Evolutionary conservation across 2,113 vertebrate species (phyloP), one percentile per base, ranked within the genome.

Genomic region (Ondatra zibethicus): DNA sequence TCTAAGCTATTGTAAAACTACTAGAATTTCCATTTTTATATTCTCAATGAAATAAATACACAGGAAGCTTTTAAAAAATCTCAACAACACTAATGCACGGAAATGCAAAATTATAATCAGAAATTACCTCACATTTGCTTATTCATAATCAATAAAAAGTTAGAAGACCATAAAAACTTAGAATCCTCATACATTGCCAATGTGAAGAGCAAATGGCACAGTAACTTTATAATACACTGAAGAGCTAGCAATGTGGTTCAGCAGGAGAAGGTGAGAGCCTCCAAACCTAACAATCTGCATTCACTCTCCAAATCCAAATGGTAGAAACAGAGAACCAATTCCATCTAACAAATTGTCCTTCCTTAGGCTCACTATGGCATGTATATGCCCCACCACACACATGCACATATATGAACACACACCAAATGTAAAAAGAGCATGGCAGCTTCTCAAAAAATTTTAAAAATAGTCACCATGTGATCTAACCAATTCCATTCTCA

Each of bases 11-110:
- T 0, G 91, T 31, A 29, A 93, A 96, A 92, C 93, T 89, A 68
- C 5, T n/a, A 88, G 84, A 17, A 94, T 73, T 47, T 96, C 65
- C n/a, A 93, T 75, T 82, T 88, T 92, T 55, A 93, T 33, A 95
- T 75, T 89, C 55, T 65, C 78, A 95, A 82, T 91, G 58, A 96
- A 97, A 92, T 89, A 96, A 97, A 92, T 89, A 14, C 75, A 89
- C 66, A 7, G 42, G 23, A 27, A 58, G 10, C 29, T 91, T 92
- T 95, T 19, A 55, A 31, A 68, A 89, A 61, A 93, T n/a, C 25
- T 72, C 88, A 95, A 36, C 39, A 87, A 45, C 36, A 91, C 33
- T 70, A 72, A n/a, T 39, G 31, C 65, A 21, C 31, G 85, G 16
- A n/a, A 14, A 95, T 4, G 66, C 39, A 66, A 88, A 95, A 92